Evolutionary conservation across 1,140 invertebrate genomes (phyloP).

Genomic region (Orchesella cincta): DNA sequence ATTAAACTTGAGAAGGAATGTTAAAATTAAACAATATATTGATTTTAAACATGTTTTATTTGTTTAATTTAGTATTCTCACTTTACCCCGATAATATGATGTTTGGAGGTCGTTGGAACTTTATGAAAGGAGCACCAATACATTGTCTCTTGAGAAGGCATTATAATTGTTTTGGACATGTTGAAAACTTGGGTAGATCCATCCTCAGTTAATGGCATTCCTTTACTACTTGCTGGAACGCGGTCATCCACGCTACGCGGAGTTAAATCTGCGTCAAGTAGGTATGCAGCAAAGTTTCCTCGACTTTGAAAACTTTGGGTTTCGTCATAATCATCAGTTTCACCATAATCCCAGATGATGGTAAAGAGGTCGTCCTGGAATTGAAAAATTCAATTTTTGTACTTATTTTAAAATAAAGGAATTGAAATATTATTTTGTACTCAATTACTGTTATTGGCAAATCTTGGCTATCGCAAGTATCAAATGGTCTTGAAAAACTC

Average conservation of each 20-base stretch:
- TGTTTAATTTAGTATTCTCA: no score
- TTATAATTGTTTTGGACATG: background rate
- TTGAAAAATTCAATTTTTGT: no score
- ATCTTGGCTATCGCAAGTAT: slow-evolving; percentile 42
- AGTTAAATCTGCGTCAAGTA: background rate
- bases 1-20: slow-evolving; percentile 16
- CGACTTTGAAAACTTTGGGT: slow-evolving; percentile 1
- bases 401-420: no score
- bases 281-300: background rate
- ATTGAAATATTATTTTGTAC: no score
- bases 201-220: background rate
- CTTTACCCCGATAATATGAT: slow-evolving; percentile 11
- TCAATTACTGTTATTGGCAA: slow-evolving; percentile 38
- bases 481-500: slow-evolving; percentile 28
- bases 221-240: background rate
- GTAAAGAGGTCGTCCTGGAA: background rate
- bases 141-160: background rate
- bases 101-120: background rate
- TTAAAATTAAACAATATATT: no score
- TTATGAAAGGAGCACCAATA: slow-evolving; percentile 3
- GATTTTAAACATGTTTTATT: no score
- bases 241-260: background rate
- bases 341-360: background rate
- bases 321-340: background rate
- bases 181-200: background rate